phyloP scores from a whole-genome alignment of 2,797 vertebrate species.

The Acridotheres tristis region DNA sequence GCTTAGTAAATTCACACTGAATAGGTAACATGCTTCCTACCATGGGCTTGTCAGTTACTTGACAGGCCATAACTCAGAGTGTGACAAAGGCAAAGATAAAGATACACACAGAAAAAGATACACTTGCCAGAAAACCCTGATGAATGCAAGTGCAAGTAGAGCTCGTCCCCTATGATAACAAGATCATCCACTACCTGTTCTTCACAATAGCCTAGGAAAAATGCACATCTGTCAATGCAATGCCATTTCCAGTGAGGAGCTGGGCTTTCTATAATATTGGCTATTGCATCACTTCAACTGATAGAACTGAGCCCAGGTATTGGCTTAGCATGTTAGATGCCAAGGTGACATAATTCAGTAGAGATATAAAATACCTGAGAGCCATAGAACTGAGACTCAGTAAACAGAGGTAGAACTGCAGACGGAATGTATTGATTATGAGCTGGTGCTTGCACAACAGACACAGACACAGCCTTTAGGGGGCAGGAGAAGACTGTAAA shows the following conservation, averaged over 20 bases:
- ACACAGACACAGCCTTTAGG: conserved; percentile 90
- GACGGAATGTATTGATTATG: conserved; percentile 44
- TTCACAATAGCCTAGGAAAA: conserved; percentile 68
- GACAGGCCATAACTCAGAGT: conserved; percentile 72
- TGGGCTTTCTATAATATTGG: conserved; percentile 70
- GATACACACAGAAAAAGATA: neutral
- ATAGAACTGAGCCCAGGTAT: conserved; percentile 81
- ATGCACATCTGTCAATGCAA: conserved; percentile 67
- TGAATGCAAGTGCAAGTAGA: conserved; percentile 70
- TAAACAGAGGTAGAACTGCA: conserved; percentile 72
- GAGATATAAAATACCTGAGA: conserved; percentile 85
- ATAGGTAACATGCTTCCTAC: conserved; percentile 35
- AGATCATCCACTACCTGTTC: conserved; percentile 62
- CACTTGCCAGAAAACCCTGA: conserved; percentile 59
- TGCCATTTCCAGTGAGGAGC: conserved; percentile 51
- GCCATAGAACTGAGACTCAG: conserved; percentile 74
- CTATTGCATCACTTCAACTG: conserved; percentile 69
- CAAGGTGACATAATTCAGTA: conserved; percentile 60
- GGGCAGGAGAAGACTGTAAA: conserved; percentile 97
- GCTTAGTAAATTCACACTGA: conserved; percentile 1
- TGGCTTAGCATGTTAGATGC: conserved; percentile 78
- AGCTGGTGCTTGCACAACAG: conserved; percentile 49
- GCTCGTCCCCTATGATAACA: conserved; percentile 66
- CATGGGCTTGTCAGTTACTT: conserved; percentile 62
- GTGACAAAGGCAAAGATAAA: conserved; percentile 74